Evolutionary conservation across 1,140 invertebrate species (phyloP).

Genomic region (Ericerus pela): DNA sequence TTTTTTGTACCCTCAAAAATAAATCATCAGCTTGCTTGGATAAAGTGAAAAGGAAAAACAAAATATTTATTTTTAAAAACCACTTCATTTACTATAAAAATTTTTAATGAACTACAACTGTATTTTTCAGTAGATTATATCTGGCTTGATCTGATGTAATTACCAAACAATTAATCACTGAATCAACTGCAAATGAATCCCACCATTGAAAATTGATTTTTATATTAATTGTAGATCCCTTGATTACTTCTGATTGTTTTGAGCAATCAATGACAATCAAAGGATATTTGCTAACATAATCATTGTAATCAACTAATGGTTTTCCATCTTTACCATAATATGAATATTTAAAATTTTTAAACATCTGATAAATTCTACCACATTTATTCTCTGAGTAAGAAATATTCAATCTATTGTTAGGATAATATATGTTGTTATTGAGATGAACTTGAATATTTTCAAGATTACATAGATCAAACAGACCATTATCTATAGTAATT

Average conservation of each 20-base stretch:
- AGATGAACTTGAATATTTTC: no score
- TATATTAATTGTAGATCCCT: slow-evolving; percentile 9
- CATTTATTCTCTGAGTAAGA: slow-evolving; percentile 11
- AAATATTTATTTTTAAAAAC: slow-evolving; percentile 2
- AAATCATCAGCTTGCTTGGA: slow-evolving; percentile 10
- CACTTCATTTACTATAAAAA: slow-evolving; percentile 8
- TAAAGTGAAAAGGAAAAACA: slow-evolving; percentile 13
- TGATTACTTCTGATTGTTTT: slow-evolving; percentile 10
- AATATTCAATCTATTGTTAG: slow-evolving; percentile 11
- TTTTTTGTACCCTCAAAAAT: slow-evolving; percentile 13
- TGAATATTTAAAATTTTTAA: slow-evolving; percentile 11
- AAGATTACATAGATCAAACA: no score
- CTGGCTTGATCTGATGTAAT: slow-evolving; percentile 12
- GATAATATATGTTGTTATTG: no score
- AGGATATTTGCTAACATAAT: slow-evolving; percentile 10
- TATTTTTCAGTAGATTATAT: slow-evolving; percentile 9
- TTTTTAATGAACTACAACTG: slow-evolving; percentile 3
- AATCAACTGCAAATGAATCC: slow-evolving; percentile 12
- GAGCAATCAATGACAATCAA: slow-evolving; percentile 9
- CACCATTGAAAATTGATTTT: slow-evolving; percentile 9
- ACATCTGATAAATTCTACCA: slow-evolving; percentile 12
- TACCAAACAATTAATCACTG: slow-evolving; percentile 9
- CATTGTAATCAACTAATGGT: slow-evolving; percentile 11
- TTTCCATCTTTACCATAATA: slow-evolving; percentile 12
- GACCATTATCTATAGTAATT: no score